Percentiles rank a stretch among this genome's conserved stretches.
These are phyloP conservation scores for Naja naja DNA, from an alignment of 2,113 vertebrate species.

Conservation along the genomic window DNA sequence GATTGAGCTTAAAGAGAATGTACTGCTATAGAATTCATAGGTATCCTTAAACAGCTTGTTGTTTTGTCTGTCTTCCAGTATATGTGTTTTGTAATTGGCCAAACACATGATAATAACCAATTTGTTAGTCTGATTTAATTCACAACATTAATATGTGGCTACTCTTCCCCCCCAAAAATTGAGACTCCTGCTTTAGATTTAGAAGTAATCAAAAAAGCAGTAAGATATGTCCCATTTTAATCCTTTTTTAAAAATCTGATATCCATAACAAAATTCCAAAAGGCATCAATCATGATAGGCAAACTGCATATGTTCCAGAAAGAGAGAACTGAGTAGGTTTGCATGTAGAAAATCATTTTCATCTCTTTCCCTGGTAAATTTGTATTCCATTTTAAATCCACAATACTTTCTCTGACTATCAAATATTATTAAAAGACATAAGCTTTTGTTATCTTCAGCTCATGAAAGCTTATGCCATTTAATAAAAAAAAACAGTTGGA, in stretches of 20 bases:
- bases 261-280: neutral
- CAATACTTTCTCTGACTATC: neutral
- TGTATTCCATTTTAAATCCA: neutral
- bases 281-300: neutral
- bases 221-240: neutral
- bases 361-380: neutral
- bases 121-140: neutral
- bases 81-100: neutral
- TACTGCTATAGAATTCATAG: neutral
- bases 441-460: neutral
- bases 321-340: neutral
- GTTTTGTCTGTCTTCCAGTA: neutral
- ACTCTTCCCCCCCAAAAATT: neutral
- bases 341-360: neutral
- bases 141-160: neutral
- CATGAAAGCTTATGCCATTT: neutral
- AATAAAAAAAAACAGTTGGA: neutral
- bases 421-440: neutral
- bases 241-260: neutral
- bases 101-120: neutral
- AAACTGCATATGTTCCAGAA: neutral
- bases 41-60: neutral
- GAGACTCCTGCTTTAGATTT: neutral
- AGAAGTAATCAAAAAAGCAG: neutral
- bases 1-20: neutral